Base-by-base conservation (phyloP, 2,888 invertebrate genomes). In the Schizotus pectinicornis region DNA sequence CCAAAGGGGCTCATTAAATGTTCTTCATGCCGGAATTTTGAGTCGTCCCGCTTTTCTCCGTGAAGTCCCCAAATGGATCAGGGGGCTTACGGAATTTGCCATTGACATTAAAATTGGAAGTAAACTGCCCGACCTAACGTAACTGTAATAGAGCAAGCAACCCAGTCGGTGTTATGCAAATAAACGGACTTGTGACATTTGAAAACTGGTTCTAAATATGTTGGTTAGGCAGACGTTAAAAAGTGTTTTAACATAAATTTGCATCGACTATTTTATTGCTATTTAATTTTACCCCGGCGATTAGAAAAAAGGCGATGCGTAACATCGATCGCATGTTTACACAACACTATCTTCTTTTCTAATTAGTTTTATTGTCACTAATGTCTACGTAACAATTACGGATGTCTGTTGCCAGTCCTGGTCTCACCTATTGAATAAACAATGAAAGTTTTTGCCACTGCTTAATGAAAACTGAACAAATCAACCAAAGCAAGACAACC, bases 91-190 rank as follows among this genome's bases (percentile, higher is more conserved):
- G 14, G 5, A 34, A 58, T 58, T 58, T 49, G 53, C 48, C 53
- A 58, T 58, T 58, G 58, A 58, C 58, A 58, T 53, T 53, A 53
- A 42, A 58, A 41, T 41, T 39, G 39, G 41, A 22, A n/a, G n/a
- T n/a, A n/a, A n/a, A 22, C 22, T 22, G 30, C 37, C 48, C 46
- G 46, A 56, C 51, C 46, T 47, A 53, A 45, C 37, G 38, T 56
- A 56, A 56, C 56, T 51, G 56, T 51, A 43, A 48, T 38, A 32
- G 30, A 55, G 43, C 32, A 41, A 38, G 43, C 37, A 37, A 38
- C 38, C 46, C 33, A 22, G 38, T 41, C 51, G 48, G 47, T 47
- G 38, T 58, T 53, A 53, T 53, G 58, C 58, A 58, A 53, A 58
- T 58, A 14, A 22, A 47, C 38, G 33, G 48, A 37, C 47, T 42